Evolutionary conservation across 2,797 vertebrate genomes (phyloP).

Genomic region (Notolepis coatsorum): DNA sequence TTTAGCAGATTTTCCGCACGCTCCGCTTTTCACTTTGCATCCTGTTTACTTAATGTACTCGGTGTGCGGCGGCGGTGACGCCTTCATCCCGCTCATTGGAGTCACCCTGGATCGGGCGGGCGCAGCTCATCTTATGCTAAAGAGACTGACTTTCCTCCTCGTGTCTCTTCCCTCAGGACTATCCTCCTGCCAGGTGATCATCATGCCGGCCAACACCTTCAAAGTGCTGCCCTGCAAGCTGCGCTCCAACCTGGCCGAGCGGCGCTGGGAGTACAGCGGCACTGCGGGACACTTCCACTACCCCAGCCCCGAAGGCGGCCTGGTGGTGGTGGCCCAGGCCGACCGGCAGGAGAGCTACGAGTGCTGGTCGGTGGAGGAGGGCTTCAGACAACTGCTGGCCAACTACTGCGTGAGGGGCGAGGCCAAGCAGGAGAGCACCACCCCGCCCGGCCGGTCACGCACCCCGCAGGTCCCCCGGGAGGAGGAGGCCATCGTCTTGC

Average conservation of each 20-base stretch:
- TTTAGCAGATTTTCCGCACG: neutral
- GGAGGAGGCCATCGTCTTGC: constrained; percentile 70
- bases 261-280: constrained; percentile 86
- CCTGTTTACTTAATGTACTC: constrained; percentile 17
- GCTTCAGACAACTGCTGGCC: constrained; percentile 89
- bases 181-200: constrained; percentile 80
- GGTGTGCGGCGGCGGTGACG: constrained; percentile 2
- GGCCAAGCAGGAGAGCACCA: constrained; percentile 61
- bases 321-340: constrained; percentile 89
- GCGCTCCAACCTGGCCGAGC: constrained; percentile 91
- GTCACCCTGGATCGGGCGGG: neutral
- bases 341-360: constrained; percentile 87
- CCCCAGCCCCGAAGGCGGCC: constrained; percentile 87
- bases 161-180: constrained; percentile 51
- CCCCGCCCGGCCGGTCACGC: constrained; percentile 59
- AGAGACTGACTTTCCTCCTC: neutral
- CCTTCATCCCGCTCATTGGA: constrained; percentile 7
- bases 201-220: constrained; percentile 87
- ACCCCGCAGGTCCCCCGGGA: constrained; percentile 61
- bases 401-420: constrained; percentile 89
- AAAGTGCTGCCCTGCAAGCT: constrained; percentile 87
- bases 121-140: constrained; percentile 13
- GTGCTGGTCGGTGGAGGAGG: constrained; percentile 94
- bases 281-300: constrained; percentile 81
- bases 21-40: constrained; percentile 10